A percentile compares a stretch with the other conserved stretches of the same genome.
Conservation (phyloP, 35 echinoderm and acorn worm species). For the Heliocidaris erythrogramma region DNA sequence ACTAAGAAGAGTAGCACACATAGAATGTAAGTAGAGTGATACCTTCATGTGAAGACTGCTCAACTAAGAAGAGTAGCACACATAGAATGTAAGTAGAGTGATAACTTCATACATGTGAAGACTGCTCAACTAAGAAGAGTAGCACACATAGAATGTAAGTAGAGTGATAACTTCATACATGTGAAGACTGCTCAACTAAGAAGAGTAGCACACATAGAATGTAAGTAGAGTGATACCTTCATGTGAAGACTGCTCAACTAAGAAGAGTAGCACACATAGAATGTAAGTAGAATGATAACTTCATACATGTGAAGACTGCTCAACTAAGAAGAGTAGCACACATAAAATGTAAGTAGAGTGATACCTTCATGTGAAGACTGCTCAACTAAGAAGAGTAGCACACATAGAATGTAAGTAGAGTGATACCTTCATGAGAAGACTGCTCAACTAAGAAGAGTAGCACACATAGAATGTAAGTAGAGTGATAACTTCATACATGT, state of each 20-base stretch:
- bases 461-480: conserved; percentile 51
- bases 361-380: neutral
- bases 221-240: conserved; percentile 19
- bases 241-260: neutral
- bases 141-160: conserved; percentile 56
- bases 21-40: conserved; percentile 32
- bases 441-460: conserved; percentile 57
- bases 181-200: conserved; percentile 28
- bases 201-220: conserved; percentile 53
- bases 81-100: conserved; percentile 38
- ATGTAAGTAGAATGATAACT: conserved; percentile 17
- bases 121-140: conserved; percentile 59
- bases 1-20: conserved; percentile 58
- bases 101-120: neutral
- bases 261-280: conserved; percentile 56
- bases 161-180: neutral
- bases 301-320: neutral
- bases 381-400: conserved; percentile 58
- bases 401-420: conserved; percentile 45
- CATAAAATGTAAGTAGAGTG: conserved; percentile 39
- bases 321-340: conserved; percentile 58
- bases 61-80: conserved; percentile 58
- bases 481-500: neutral
- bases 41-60: neutral
- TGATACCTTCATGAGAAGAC: neutral